Evolutionary conservation across 2,888 invertebrate species (phyloP).

Genomic region (Sminthurides aquaticus): DNA sequence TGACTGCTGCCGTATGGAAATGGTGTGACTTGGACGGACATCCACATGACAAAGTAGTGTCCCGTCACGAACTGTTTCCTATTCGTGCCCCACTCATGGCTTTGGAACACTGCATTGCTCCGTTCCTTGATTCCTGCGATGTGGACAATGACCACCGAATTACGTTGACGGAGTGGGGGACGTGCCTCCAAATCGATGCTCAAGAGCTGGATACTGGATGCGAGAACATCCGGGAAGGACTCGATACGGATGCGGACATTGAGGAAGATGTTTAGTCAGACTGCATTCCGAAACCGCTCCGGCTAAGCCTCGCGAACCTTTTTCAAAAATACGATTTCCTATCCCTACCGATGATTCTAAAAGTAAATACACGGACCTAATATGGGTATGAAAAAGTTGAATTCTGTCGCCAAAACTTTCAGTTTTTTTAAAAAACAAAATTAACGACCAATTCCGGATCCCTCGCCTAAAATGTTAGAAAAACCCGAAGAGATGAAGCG

Average conservation of each 20-base stretch:
- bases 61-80: slow-evolving; percentile 74
- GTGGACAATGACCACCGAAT: slow-evolving; percentile 80
- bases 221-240: slow-evolving; percentile 61
- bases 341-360: too few species aligned
- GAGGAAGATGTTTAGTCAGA: slow-evolving; percentile 31
- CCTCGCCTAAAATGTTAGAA: too few species aligned
- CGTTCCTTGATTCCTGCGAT: slow-evolving; percentile 89
- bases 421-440: too few species aligned
- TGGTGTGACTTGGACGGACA: slow-evolving; percentile 94
- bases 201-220: slow-evolving; percentile 72
- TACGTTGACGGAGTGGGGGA: slow-evolving; percentile 85
- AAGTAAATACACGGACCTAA: too few species aligned
- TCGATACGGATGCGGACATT: slow-evolving; percentile 25
- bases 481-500: too few species aligned
- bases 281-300: neutral
- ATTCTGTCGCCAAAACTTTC: too few species aligned
- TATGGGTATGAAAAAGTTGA: too few species aligned
- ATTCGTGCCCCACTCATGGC: slow-evolving; percentile 90
- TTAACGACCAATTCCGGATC: too few species aligned
- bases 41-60: slow-evolving; percentile 64
- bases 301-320: too few species aligned
- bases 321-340: too few species aligned
- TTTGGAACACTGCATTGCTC: slow-evolving; percentile 94
- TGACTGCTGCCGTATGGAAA: slow-evolving; percentile 95
- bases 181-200: slow-evolving; percentile 47